A percentile compares a stretch with the other conserved stretches of the same genome.
These are phyloP conservation scores for Margaritifera margaritifera DNA, from an alignment of 2,888 invertebrate genomes.

Conservation along the genomic window DNA sequence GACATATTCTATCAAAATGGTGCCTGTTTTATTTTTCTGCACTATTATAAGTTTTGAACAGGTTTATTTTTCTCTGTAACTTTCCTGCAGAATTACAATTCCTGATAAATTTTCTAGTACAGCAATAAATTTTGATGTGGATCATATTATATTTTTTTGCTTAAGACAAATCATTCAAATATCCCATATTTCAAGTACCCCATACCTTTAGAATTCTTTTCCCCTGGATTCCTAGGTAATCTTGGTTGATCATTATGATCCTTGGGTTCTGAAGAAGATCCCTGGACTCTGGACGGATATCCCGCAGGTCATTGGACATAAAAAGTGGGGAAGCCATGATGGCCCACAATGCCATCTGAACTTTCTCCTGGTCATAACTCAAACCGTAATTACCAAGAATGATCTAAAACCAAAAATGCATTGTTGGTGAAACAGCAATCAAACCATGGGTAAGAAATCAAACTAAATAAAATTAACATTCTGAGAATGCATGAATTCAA, in stretches of 20 bases:
- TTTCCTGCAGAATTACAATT: no score
- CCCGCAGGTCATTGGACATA: slow-evolving; percentile 94
- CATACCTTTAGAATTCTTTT: slow-evolving; percentile 77
- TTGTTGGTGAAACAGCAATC: no score
- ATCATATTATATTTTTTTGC: no score
- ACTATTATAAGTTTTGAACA: no score
- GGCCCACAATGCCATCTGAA: slow-evolving; percentile 97
- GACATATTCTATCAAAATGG: no score
- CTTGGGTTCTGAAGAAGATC: slow-evolving; percentile 93
- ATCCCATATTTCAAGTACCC: background rate
- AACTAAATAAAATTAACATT: no score
- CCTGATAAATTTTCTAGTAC: no score
- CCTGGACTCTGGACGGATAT: slow-evolving; percentile 90
- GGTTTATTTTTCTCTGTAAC: no score
- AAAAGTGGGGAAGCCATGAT: slow-evolving; percentile 93
- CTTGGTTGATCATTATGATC: slow-evolving; percentile 95
- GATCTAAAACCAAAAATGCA: slow-evolving; percentile 77
- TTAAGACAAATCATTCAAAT: background rate
- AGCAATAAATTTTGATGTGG: no score
- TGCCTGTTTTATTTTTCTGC: no score
- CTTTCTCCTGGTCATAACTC: slow-evolving; percentile 93
- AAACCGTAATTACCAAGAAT: slow-evolving; percentile 95
- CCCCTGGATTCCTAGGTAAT: slow-evolving; percentile 92
- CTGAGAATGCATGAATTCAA: no score
- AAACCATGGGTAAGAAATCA: no score